Conservation (phyloP, 2,888 invertebrate genomes). For the Andricus quercusramuli region DNA sequence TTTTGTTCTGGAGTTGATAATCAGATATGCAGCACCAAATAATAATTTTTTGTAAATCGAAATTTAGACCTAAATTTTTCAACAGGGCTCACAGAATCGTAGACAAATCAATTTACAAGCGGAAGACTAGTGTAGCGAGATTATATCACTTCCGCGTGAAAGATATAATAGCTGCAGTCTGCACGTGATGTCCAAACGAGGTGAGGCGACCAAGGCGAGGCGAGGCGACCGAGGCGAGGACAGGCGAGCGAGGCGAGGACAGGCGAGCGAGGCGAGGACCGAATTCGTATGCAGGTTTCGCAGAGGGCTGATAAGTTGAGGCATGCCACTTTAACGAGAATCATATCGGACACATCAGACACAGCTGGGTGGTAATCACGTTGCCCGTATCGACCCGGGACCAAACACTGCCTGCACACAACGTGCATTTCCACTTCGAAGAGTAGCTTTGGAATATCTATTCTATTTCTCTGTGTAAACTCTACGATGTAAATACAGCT, state of each 20-base stretch:
- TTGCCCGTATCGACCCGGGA: slow-evolving; percentile 63
- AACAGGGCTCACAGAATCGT: neutral
- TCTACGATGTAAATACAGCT: slow-evolving; percentile 4
- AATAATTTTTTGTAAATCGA: too few relatives aligned
- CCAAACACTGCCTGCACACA: neutral
- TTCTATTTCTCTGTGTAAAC: neutral
- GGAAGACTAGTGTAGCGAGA: slow-evolving; percentile 62
- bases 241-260: too few relatives aligned
- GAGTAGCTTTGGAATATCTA: neutral
- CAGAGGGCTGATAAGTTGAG: slow-evolving; percentile 56
- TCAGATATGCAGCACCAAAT: too few relatives aligned
- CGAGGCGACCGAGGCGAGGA: too few relatives aligned
- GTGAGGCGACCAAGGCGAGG: too few relatives aligned
- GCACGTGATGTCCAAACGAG: slow-evolving; percentile 53
- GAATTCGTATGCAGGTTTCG: slow-evolving; percentile 61
- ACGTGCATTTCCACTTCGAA: slow-evolving; percentile 2
- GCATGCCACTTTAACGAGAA: slow-evolving; percentile 69
- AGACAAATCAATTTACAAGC: neutral
- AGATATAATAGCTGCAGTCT: slow-evolving; percentile 48
- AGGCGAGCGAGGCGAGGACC: slow-evolving; percentile 44
- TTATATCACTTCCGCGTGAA: slow-evolving; percentile 58
- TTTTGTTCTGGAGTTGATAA: too few relatives aligned
- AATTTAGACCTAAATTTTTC: too few relatives aligned
- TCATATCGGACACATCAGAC: slow-evolving; percentile 60
- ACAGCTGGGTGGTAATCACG: slow-evolving; percentile 65